Base-by-base conservation (phyloP, 2,797 vertebrate species). In the Numenius phaeopus region DNA sequence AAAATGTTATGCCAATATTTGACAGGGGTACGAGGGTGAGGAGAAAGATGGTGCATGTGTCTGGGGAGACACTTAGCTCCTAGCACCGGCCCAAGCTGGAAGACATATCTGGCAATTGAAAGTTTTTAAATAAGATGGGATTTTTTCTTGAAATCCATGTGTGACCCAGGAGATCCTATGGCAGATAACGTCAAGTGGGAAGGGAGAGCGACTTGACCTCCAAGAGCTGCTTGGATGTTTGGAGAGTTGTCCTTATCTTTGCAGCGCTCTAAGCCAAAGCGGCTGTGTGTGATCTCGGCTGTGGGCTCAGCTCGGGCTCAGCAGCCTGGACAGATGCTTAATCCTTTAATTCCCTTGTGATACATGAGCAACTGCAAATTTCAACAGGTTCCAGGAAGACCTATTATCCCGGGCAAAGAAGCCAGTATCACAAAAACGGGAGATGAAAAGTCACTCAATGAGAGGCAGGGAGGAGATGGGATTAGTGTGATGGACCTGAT, bases 141-240 rank as follows among this genome's bases (percentile, higher is more conserved):
- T 37, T 80, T 73, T 87, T 90, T 88, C 67, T 71, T 88, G 75
- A 87, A 89, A 79, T 61, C n/a, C 69, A 22, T 82, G 32, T 76
- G 50, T n/a, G 62, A 96, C 78, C 42, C 17, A 82, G 83, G 65
- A 94, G 88, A 91, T 95, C 83, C 26, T 27, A 90, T 84, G 20
- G 70, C 88, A 97, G 95, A 97, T 94, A 96, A 87, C 22, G 58
- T 89, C 72, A 87, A 96, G 92, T 84, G 89, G 81, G 71, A 87
- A 92, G 50, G 29, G 77, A 95, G 88, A 88, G 66, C 24, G 8
- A 32, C 83, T 93, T 96, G 96, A 96, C 95, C 94, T 96, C 78
- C 78, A 90, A 94, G 83, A 84, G 55, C 83, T 84, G 86, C 77
- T 92, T 92, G 96, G 70, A 96, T 84, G 47, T 93, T 95, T 96